Percentiles rank a stretch among this genome's conserved stretches.
Conservation (phyloP, 2,113 vertebrate genomes). For the Pantherophis guttatus region DNA sequence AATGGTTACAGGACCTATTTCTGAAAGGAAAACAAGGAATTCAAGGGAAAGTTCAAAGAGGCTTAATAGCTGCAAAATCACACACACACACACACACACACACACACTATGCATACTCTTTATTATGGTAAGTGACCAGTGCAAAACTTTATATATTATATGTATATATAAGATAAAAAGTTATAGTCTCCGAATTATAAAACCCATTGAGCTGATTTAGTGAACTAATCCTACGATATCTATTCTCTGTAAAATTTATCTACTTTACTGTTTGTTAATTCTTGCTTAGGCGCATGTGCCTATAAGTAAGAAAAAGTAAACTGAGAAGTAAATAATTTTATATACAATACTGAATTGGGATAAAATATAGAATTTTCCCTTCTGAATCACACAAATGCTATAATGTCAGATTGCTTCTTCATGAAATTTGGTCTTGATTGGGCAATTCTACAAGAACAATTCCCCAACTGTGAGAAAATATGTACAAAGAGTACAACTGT, state of each 20-base stretch:
- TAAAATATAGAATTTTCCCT: not conserved
- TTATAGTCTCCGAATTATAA: not conserved
- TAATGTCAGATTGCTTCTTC: not conserved
- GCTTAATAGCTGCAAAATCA: not conserved
- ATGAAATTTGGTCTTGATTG: not conserved
- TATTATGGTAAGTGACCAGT: not conserved
- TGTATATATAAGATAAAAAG: not conserved
- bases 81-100: not conserved
- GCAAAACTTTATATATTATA: not conserved
- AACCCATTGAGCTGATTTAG: not conserved
- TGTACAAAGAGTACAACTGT: not conserved
- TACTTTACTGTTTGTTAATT: not conserved
- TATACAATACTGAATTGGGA: not conserved
- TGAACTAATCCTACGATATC: not conserved
- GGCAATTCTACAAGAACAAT: not conserved
- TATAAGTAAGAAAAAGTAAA: not conserved
- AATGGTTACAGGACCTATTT: constrained; percentile 96
- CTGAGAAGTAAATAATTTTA: not conserved
- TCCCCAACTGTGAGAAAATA: not conserved
- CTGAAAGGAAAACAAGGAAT: constrained; percentile 65
- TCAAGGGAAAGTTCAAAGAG: not conserved
- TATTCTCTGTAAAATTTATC: not conserved
- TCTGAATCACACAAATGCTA: not conserved
- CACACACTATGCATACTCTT: not conserved
- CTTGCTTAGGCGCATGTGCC: not conserved